Percentiles rank a stretch among this genome's conserved stretches.
phyloP scores from a whole-genome alignment of 2,113 vertebrate species.

The Sitta europaea region DNA sequence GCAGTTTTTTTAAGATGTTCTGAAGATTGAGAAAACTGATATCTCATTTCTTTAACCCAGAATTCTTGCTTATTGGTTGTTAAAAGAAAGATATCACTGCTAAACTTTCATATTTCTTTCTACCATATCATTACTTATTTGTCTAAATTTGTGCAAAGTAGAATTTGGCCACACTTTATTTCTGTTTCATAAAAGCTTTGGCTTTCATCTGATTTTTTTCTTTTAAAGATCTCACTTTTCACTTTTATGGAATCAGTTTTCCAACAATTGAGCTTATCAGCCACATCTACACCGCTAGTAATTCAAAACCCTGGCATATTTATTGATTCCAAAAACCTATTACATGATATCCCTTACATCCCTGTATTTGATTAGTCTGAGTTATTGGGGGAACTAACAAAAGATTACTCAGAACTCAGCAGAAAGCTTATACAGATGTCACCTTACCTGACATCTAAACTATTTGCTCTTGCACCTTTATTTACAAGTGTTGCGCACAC shows the following conservation, averaged over 20 bases:
- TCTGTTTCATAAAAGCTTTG: not conserved
- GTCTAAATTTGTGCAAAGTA: not conserved
- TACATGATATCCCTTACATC: conserved; percentile 13
- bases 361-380: conserved; percentile 46
- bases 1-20: not conserved
- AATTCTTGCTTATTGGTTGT: not conserved
- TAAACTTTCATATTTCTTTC: not conserved
- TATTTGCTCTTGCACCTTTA: not conserved
- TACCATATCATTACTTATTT: not conserved
- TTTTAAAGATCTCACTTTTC: conserved; percentile 13
- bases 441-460: not conserved
- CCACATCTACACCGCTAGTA: conserved; percentile 28
- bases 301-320: conserved; percentile 50
- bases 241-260: conserved; percentile 41
- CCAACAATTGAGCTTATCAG: conserved; percentile 45
- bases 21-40: not conserved
- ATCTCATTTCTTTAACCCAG: not conserved
- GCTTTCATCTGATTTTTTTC: not conserved
- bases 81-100: not conserved
- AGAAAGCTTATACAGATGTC: conserved; percentile 1
- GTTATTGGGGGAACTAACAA: conserved; percentile 14
- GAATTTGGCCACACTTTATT: not conserved
- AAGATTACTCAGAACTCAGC: conserved; percentile 39
- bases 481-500: not conserved
- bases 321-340: conserved; percentile 62